Conservation (phyloP, 1,140 invertebrate genomes). For the Kradibia gibbosae region DNA sequence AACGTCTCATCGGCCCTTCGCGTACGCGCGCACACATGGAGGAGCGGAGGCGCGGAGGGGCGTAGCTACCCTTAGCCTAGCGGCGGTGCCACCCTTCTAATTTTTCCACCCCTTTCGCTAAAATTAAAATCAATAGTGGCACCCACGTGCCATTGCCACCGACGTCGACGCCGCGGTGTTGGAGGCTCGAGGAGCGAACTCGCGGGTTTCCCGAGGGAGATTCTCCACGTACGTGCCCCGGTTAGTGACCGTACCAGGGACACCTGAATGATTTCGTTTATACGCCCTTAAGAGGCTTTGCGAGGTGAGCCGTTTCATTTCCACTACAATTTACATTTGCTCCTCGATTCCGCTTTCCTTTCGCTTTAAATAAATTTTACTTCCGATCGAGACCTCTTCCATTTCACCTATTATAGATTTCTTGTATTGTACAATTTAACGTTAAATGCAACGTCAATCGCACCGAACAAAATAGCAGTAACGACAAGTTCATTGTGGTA, state of each 20-base stretch:
- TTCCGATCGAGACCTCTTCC: too few relatives aligned
- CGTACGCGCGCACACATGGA: not conserved
- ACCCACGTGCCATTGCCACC: slow-evolving; percentile 68
- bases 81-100: slow-evolving; percentile 71
- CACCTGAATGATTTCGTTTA: slow-evolving; percentile 6
- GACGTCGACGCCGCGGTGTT: slow-evolving; percentile 62
- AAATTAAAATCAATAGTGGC: slow-evolving; percentile 75
- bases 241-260: slow-evolving; percentile 13
- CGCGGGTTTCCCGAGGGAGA: slow-evolving; percentile 9
- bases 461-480: too few relatives aligned
- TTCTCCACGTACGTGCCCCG: not conserved
- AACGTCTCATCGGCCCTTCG: slow-evolving; percentile 9
- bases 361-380: too few relatives aligned
- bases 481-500: too few relatives aligned
- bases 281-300: not conserved
- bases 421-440: too few relatives aligned
- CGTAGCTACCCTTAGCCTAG: slow-evolving; percentile 58
- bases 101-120: slow-evolving; percentile 75
- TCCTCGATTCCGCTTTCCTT: too few relatives aligned
- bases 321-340: too few relatives aligned
- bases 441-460: too few relatives aligned
- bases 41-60: slow-evolving; percentile 5
- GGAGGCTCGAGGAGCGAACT: slow-evolving; percentile 46
- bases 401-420: too few relatives aligned
- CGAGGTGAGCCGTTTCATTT: not conserved